Conservation (phyloP, 2,113 vertebrate species). For the Hippolais icterina region DNA sequence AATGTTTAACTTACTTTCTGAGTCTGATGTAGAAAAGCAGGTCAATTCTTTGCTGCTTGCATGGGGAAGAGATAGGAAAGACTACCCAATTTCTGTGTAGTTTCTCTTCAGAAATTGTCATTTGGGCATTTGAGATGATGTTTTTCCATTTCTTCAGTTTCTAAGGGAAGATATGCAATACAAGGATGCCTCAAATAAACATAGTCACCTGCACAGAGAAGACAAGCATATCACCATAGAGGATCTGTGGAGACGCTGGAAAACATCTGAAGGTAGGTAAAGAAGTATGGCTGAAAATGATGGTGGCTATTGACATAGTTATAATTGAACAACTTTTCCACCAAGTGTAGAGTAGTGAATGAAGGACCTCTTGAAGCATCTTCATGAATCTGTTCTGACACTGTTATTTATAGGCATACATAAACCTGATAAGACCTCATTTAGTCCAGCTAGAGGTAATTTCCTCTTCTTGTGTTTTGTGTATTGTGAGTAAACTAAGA, state of each 20-base stretch:
- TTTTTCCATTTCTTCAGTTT: slow-evolving; percentile 79
- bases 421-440: neutral
- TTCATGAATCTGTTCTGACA: neutral
- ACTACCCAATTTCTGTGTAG: neutral
- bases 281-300: neutral
- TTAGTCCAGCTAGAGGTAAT: neutral
- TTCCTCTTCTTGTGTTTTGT: neutral
- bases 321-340: neutral
- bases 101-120: neutral
- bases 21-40: neutral
- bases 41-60: neutral
- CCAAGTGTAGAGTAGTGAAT: neutral
- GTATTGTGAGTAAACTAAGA: neutral
- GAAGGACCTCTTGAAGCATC: neutral
- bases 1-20: neutral
- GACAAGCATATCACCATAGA: slow-evolving; percentile 98
- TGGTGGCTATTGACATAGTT: neutral
- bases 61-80: neutral
- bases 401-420: neutral
- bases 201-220: slow-evolving; percentile 94
- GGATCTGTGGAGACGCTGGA: slow-evolving; percentile 97
- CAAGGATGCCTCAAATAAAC: slow-evolving; percentile 92
- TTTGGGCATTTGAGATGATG: neutral
- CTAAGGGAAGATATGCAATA: slow-evolving; percentile 99
- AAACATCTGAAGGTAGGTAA: slow-evolving; percentile 89